Evolutionary conservation across 2,888 invertebrate species (phyloP), one percentile per base, ranked within the genome.

Genomic region (Synanthedon andrenaeformis): DNA sequence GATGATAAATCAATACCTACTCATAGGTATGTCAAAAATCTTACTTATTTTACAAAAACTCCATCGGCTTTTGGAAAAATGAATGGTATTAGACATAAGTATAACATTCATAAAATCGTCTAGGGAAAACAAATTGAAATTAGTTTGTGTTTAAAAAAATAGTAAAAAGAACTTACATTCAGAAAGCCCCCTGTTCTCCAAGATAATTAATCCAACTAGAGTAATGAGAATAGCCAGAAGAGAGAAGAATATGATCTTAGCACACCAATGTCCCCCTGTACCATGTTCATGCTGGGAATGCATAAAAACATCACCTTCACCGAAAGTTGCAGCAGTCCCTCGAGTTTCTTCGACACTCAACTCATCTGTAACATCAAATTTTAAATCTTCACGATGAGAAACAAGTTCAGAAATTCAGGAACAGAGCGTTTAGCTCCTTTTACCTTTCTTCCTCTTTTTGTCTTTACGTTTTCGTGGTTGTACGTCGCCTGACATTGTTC

Each of bases 381-480:
- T 45, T 55, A 13, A n/a, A 45, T 14, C 45, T 45, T 11, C 1
- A 13, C 3, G 4, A 59, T 58, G 56, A 45, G n/a, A 45, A 45
- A 4, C 5, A 12, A 6, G 42, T 42, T 14, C 6, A 45, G 45
- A 12, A 45, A 45, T 35, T 35, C 1, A 45, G n/a, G 5, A 23
- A 23, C 23, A 23, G 23, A 5, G 23, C 5, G 23, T 23, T 23
- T 23, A 12, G 14, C 3, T 45, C 3, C 4, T 49, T 58, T 62
- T 90, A 94, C 95, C 94, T 91, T 93, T 95, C 84, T 92, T 93
- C 76, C 91, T 91, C 78, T 91, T 91, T 82, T 94, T 95, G 77
- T 95, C 94, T 85, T 93, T 94, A 67, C 95, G 92, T 84, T 94
- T 95, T 72, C 94, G 92, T 73, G 94, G 93, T 82, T 95, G 95